These are phyloP conservation scores for Malthinus seriepunctatus DNA, from an alignment of 2,888 invertebrate genomes.

Conservation along the genomic window DNA sequence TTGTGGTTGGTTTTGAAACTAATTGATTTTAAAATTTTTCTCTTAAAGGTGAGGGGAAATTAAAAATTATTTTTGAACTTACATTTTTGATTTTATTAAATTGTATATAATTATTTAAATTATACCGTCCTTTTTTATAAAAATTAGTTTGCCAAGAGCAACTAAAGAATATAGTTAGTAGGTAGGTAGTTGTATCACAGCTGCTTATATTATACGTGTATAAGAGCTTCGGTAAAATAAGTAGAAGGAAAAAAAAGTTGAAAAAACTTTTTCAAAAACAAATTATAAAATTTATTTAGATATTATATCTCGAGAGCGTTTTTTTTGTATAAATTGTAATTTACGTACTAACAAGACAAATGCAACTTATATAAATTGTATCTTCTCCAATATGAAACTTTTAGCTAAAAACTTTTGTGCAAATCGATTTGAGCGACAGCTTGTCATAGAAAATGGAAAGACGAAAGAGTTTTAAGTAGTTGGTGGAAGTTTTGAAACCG, in stretches of 20 bases:
- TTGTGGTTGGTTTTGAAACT: too few species aligned
- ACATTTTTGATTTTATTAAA: not conserved
- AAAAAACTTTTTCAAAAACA: not conserved
- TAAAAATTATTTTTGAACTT: too few species aligned
- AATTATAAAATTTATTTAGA: constrained; percentile 6
- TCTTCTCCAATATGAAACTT: constrained; percentile 46
- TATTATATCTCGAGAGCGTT: constrained; percentile 4
- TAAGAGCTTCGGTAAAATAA: too few species aligned
- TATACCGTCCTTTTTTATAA: not conserved
- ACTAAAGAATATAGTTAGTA: constrained; percentile 5
- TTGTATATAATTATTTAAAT: constrained; percentile 4
- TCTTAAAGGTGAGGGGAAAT: too few species aligned
- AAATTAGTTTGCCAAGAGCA: not conserved
- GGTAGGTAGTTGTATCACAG: not conserved
- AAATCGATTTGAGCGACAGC: constrained; percentile 53
- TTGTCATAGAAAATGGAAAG: constrained; percentile 55
- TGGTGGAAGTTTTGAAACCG: constrained; percentile 53
- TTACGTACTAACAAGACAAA: constrained; percentile 3
- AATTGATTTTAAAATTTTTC: too few species aligned
- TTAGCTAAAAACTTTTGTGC: constrained; percentile 40
- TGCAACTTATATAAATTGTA: constrained; percentile 44
- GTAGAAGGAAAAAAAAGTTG: too few species aligned
- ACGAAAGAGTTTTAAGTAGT: constrained; percentile 57
- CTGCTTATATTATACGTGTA: too few species aligned
- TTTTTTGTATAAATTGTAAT: not conserved